Base-by-base conservation (phyloP, 1,140 invertebrate species). In the Palaemon carinicauda region DNA sequence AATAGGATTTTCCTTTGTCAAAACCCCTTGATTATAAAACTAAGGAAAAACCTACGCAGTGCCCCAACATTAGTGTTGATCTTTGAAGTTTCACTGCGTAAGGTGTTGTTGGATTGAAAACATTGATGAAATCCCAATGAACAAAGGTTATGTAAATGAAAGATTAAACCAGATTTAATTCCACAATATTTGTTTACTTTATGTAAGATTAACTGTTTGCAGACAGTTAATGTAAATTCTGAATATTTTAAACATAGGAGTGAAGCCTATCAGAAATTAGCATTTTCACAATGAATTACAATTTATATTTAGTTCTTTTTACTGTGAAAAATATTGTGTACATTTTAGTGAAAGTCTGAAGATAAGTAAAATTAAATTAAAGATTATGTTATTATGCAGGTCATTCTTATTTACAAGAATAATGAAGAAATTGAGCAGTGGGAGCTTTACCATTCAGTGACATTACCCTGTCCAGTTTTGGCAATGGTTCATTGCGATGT, bases 401-500 rank as follows among this genome's bases (percentile, higher is more conserved):
- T 31, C 17, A 75, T 85, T 4, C 53, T 79, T 31, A 60, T 85
- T 19, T 85, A 85, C 51, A 85, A 85, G 60, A 17, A 54, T 15
- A 54, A 33, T 24, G 80, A 69, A 51, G 56, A 82, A 21, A 75
- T 52, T 31, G 41, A 24, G 29, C 24, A 69, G 29, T 85, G 82
- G 82, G 51, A 29, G 15, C 31, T 85, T 24, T 51, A 50, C n/a
- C 82, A 85, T 50, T 78, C n/a, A 14, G 54, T 85, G 19, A 79
- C n/a, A 52, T 31, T 85, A 31, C 82, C 82, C 1, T 85, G 82
- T 24, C 82, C 82, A n/a, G 60, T 85, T 50, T 31, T 85, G 7
- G 41, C 82, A n/a, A 24, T 85, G 54, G 60, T 51, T 14, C 71
- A 85, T 31, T 78, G 74, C 79, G 82, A 85, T 71, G 82, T 85